A percentile compares a stretch with the other conserved stretches of the same genome.
Conservation (phyloP, 2,888 invertebrate species). For the Eupithecia dodoneata region DNA sequence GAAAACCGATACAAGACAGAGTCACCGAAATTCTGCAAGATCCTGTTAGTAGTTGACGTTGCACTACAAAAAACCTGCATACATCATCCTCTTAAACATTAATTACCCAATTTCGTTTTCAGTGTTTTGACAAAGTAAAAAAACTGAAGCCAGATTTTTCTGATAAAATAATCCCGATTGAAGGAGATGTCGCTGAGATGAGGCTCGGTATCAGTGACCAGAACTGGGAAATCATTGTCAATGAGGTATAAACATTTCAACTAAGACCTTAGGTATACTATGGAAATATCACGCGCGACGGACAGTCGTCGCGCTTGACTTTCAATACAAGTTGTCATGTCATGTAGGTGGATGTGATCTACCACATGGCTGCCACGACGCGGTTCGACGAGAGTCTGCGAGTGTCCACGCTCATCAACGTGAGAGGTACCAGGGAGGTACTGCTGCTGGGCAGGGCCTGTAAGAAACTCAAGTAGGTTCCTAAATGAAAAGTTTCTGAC, state of each 20-base stretch:
- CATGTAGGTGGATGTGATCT: conserved; percentile 54
- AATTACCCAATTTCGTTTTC: too few species aligned
- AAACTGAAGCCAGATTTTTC: conserved; percentile 22
- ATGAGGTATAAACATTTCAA: conserved; percentile 15
- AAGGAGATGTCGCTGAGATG: conserved; percentile 23
- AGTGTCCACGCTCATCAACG: conserved; percentile 92
- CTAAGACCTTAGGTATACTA: not conserved
- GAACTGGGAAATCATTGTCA: conserved; percentile 19
- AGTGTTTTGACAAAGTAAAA: conserved; percentile 21
- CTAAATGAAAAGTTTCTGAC: not conserved
- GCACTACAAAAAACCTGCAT: not conserved
- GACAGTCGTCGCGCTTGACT: too few species aligned
- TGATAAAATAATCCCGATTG: conserved; percentile 8
- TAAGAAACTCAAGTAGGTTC: conserved; percentile 16
- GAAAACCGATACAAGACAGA: conserved; percentile 16
- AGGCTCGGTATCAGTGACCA: conserved; percentile 23
- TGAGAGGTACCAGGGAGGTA: conserved; percentile 90
- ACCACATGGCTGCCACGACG: conserved; percentile 73
- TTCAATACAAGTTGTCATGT: not conserved
- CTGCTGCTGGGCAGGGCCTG: not conserved
- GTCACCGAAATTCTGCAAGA: conserved; percentile 19
- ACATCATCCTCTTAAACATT: too few species aligned
- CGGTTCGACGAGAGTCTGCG: conserved; percentile 94
- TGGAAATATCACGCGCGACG: too few species aligned
- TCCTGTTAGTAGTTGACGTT: conserved; percentile 13